phyloP scores from a whole-genome alignment of 2,113 vertebrate genomes.

The Phaetusa simplex region DNA sequence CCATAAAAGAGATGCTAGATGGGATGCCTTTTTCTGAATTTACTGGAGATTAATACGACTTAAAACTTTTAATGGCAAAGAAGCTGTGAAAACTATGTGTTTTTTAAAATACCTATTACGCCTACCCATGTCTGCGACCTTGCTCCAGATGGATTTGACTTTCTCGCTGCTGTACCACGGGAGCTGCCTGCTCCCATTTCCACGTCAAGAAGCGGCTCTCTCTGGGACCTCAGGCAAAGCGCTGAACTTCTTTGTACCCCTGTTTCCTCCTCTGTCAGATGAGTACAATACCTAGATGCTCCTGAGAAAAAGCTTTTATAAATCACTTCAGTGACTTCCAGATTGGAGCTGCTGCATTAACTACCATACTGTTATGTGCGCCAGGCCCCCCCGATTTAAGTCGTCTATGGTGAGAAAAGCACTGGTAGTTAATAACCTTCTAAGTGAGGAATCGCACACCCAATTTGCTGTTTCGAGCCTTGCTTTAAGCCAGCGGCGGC shows the following conservation, averaged over 20 bases:
- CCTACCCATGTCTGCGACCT: neutral
- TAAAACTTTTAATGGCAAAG: slow-evolving; percentile 11
- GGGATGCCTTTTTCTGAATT: slow-evolving; percentile 5
- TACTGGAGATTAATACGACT: slow-evolving; percentile 24
- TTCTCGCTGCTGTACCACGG: neutral
- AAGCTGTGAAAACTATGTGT: neutral
- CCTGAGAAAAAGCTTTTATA: neutral
- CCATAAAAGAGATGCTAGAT: slow-evolving; percentile 43
- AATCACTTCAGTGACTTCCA: neutral
- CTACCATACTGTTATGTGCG: fast-evolving
- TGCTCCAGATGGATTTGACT: neutral
- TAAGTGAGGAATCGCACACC: neutral
- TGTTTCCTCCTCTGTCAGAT: neutral
- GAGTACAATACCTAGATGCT: neutral
- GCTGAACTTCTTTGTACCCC: neutral
- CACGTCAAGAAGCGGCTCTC: neutral
- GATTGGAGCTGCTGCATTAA: neutral
- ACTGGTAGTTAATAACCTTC: neutral
- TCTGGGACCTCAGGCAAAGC: neutral
- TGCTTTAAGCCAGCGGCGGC: neutral
- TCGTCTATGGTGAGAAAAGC: neutral
- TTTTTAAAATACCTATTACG: slow-evolving; percentile 5
- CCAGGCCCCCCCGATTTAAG: neutral
- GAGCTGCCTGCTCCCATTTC: neutral
- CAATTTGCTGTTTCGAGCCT: neutral